Evolutionary conservation across 2,888 invertebrate species (phyloP), one percentile per base, ranked within the genome.

Genomic region (Dysmachus trigonus): DNA sequence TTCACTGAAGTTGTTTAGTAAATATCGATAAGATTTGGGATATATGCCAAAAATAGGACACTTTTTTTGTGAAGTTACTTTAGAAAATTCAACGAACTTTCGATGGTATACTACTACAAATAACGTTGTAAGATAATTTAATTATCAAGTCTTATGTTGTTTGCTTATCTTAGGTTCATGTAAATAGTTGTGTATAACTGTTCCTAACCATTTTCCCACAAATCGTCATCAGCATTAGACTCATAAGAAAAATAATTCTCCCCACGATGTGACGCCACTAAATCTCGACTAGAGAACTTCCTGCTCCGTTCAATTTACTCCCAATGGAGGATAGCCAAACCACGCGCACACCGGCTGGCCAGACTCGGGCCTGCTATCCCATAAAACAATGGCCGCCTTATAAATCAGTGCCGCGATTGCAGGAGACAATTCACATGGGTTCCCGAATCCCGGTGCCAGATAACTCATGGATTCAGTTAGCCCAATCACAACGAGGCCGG

Each of bases 301-400:
- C 81, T 81, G 47, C 62, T 81, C 81, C 53, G 81, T 62, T 81
- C 18, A 31, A 33, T 22, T 62, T 22, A 81, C 18, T 62, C 81
- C 31, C 13, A 30, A 53, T 6, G 33, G n/a, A 77, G 51, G 77
- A 51, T 77, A 77, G 47, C 30, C 76, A n/a, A n/a, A n/a, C n/a
- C n/a, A n/a, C 4, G 53, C 10, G 47, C 30, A n/a, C n/a, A 22
- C 41, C 27, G 30, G 22, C 30, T 15, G 27, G 5, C 27, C 7
- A 22, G n/a, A n/a, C n/a, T n/a, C n/a, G 10, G 53, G 38, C 3
- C 13, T 41, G 13, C 15, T 8, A 47, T 22, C 47, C 51, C 47
- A 77, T 77, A 77, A 77, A 81, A 81, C 81, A 81, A 81, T 81
- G 22, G 81, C 5, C 33, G 81, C 81, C 81, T 81, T 81, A 81